These are phyloP conservation scores for Aplochiton taeniatus DNA, from an alignment of 2,797 vertebrate species.

Conservation along the genomic window DNA sequence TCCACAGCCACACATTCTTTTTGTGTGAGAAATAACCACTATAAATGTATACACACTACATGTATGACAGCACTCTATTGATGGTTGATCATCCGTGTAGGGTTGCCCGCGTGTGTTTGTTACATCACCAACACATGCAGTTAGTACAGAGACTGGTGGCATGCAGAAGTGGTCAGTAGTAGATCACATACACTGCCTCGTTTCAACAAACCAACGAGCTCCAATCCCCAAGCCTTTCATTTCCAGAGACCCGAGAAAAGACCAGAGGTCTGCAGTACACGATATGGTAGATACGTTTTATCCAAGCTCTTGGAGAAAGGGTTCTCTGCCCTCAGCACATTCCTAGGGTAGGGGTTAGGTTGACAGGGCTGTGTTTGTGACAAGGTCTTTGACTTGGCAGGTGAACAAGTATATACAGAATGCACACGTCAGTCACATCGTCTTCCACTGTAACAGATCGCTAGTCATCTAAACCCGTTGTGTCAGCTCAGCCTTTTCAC, in stretches of 20 bases:
- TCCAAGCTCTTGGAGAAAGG: too few relatives aligned
- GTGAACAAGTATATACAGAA: constrained; percentile 27
- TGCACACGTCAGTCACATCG: constrained; percentile 31
- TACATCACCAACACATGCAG: constrained; percentile 88
- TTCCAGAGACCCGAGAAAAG: too few relatives aligned
- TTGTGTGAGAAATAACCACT: constrained; percentile 70
- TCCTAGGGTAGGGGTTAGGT: too few relatives aligned
- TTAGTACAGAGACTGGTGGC: constrained; percentile 76
- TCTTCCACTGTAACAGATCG: constrained; percentile 14
- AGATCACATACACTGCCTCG: constrained; percentile 52
- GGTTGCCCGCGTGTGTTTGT: constrained; percentile 41
- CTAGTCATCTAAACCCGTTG: neutral
- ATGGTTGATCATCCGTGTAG: constrained; percentile 25
- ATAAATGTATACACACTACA: constrained; percentile 84
- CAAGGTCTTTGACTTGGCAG: neutral
- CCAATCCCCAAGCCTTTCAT: too few relatives aligned
- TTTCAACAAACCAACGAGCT: too few relatives aligned
- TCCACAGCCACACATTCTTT: constrained; percentile 80
- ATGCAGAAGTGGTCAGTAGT: constrained; percentile 88
- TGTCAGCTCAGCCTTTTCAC: neutral
- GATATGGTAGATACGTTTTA: too few relatives aligned
- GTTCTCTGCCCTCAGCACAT: too few relatives aligned
- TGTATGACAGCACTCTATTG: constrained; percentile 75
- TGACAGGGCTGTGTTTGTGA: constrained; percentile 1
- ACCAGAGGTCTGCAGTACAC: too few relatives aligned